These are phyloP conservation scores for Notechis scutatus DNA, from an alignment of 2,113 vertebrate genomes.

Conservation along the genomic window DNA sequence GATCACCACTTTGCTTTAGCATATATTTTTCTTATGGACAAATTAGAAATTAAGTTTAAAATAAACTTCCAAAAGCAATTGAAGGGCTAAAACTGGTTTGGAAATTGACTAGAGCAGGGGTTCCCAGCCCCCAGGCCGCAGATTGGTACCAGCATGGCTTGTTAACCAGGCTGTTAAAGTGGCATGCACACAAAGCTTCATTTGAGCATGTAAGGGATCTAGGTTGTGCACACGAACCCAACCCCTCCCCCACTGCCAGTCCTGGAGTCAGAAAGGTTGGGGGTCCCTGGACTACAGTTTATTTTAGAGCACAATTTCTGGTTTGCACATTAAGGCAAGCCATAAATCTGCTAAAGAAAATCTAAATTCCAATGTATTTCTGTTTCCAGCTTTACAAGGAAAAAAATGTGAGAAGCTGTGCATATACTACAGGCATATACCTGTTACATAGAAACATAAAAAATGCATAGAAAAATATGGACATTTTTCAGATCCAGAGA, in stretches of 20 bases:
- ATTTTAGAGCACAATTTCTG: background rate
- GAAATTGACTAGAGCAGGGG: background rate
- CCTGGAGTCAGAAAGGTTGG: background rate
- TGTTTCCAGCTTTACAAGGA: background rate
- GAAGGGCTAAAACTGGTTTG: background rate
- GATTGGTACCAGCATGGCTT: background rate
- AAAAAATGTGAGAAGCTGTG: background rate
- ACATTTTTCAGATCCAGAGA: background rate
- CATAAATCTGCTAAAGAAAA: background rate
- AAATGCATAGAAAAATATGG: background rate
- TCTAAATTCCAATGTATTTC: background rate
- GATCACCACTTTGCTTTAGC: background rate
- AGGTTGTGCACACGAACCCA: background rate
- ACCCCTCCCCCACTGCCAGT: background rate
- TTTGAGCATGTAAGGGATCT: background rate
- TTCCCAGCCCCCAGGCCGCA: too few relatives aligned
- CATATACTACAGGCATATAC: background rate
- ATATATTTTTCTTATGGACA: background rate
- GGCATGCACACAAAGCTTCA: background rate
- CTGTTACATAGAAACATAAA: background rate
- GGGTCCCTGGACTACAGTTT: background rate
- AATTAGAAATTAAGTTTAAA: background rate
- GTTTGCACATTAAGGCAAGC: background rate
- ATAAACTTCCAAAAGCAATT: background rate
- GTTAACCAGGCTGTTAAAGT: background rate